These are phyloP conservation scores for Morelia viridis DNA, from an alignment of 2,797 vertebrate genomes.

Conservation along the genomic window DNA sequence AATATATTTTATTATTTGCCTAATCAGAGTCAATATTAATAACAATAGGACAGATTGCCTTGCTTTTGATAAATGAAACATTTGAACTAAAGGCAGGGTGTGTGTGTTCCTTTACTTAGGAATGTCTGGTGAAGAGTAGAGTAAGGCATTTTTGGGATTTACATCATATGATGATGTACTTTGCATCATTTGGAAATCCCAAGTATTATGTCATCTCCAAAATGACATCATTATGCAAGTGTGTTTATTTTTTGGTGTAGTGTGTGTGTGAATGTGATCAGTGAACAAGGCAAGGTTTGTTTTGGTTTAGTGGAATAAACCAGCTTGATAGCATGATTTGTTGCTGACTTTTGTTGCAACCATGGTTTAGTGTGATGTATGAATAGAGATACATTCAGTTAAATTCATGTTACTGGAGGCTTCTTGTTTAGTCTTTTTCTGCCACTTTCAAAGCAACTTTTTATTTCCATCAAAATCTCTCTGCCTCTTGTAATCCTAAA, in stretches of 20 bases:
- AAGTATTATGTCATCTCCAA: not conserved
- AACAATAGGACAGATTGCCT: not conserved
- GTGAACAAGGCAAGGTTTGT: not conserved
- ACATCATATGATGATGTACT: not conserved
- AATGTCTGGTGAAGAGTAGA: not conserved
- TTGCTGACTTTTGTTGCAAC: not conserved
- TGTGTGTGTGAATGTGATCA: not conserved
- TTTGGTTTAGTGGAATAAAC: not conserved
- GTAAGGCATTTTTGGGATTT: not conserved
- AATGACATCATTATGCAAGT: not conserved
- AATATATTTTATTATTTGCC: slow-evolving; percentile 13
- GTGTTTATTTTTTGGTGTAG: not conserved
- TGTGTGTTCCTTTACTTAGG: not conserved
- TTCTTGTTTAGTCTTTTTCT: too few species aligned
- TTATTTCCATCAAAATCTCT: not conserved
- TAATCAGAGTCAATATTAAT: slow-evolving; percentile 31
- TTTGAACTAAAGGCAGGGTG: not conserved
- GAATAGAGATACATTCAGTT: too few species aligned
- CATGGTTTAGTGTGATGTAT: too few species aligned
- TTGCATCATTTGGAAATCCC: not conserved
- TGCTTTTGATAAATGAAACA: not conserved
- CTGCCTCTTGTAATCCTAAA: not conserved
- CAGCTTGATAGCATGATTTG: not conserved
- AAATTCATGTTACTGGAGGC: too few species aligned
- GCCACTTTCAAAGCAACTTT: not conserved